These are phyloP conservation scores for Branchipolynoe longqiensis DNA, from an alignment of 2,888 invertebrate species.

Conservation along the genomic window DNA sequence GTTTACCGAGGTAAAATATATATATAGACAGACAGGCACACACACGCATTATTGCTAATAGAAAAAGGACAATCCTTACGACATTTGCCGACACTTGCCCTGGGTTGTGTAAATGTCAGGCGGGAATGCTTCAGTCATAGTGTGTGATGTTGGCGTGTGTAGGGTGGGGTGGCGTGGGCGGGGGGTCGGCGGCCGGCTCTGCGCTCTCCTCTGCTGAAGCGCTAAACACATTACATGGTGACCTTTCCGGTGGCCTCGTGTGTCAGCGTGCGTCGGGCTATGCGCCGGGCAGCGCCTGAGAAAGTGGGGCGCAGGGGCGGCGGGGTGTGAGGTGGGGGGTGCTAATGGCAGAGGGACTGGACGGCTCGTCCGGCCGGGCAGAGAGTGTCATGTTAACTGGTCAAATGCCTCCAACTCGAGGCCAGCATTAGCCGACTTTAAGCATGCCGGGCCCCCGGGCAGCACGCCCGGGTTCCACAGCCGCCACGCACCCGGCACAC, in stretches of 20 bases:
- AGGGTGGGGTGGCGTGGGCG: not conserved
- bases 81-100: conserved; percentile 20
- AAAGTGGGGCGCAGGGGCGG: too few relatives aligned
- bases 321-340: too few relatives aligned
- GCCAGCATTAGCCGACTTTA: too few relatives aligned
- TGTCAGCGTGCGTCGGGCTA: too few relatives aligned
- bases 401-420: conserved; percentile 21
- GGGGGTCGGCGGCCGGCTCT: not conserved
- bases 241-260: conserved; percentile 21
- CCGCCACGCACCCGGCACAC: too few relatives aligned
- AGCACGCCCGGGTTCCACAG: too few relatives aligned
- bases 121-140: not conserved
- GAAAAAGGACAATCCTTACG: not conserved
- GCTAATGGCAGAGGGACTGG: conserved; percentile 1
- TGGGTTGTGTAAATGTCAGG: conserved; percentile 22
- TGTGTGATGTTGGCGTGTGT: not conserved
- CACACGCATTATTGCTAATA: not conserved
- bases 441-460: too few relatives aligned
- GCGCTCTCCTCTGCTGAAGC: not conserved
- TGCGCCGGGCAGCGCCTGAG: too few relatives aligned
- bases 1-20: too few relatives aligned
- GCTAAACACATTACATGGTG: not conserved
- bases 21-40: too few relatives aligned
- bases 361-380: not conserved
- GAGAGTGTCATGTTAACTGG: conserved; percentile 41